Evolutionary conservation across 2,888 invertebrate genomes (phyloP), one percentile per base, ranked within the genome.

Genomic region (Volucella zonaria): DNA sequence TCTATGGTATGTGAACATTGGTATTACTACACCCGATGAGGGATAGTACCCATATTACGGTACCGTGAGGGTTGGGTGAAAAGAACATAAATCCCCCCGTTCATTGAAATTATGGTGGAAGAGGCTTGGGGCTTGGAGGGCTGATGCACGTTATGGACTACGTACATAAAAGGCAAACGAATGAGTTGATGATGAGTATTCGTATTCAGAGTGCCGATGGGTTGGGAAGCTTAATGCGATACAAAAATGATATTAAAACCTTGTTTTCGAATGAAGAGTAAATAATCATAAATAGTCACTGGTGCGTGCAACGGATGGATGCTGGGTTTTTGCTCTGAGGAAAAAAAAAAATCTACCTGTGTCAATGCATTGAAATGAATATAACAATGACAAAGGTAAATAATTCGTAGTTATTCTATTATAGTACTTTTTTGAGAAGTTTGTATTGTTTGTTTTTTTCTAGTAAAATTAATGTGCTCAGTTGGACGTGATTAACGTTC

Each of bases 241-340:
- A 68, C 68, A 74, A 78, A 78, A 61, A 78, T 18, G 52, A 66
- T 73, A 78, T 82, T 82, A 73, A 31, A 82, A 56, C 49, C 56
- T 62, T 40, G 45, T 58, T 64, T 70, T 70, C 59, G 67, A 66
- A 31, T 40, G 47, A 31, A 23, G 61, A 82, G 61, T 82, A 62
- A 77, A 73, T 78, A 78, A 73, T 78, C 78, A 82, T 78, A 67
- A 78, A 78, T 23, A 61, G 43, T 52, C 75, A 47, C 23, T 68
- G 38, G 61, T 49, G 51, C 43, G 14, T 43, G 14, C 56, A 11
- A 38, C 40, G 10, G 58, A 45, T 49, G 14, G 18, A 31, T 31
- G 31, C 2, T 1, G 52, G n/a, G 12, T 51, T 40, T 51, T 56
- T 31, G 38, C 4, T 15, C 18, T 38, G 8, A 40, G 23, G 6